phyloP scores from a whole-genome alignment of 2,888 invertebrate species.

The Desoria tigrina region DNA sequence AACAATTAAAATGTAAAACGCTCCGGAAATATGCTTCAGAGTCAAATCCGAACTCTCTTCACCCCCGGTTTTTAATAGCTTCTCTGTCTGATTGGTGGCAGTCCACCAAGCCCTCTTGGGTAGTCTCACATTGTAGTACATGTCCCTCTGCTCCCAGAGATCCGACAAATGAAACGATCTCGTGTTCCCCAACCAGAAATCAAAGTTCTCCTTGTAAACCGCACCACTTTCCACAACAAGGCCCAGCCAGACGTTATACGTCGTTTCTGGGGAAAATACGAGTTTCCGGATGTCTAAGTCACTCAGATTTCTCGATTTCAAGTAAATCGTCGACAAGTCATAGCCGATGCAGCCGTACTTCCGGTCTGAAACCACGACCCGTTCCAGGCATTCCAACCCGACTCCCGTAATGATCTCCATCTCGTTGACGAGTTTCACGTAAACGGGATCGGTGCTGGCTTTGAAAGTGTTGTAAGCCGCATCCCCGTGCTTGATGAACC shows the following conservation, averaged over 20 bases:
- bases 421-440: conserved; percentile 24
- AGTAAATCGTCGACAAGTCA: conserved; percentile 32
- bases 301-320: conserved; percentile 34
- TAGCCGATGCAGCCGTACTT: conserved; percentile 35
- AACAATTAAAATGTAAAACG: conserved; percentile 31
- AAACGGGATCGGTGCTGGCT: conserved; percentile 33
- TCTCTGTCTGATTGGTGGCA: conserved; percentile 36
- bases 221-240: conserved; percentile 26
- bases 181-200: conserved; percentile 20
- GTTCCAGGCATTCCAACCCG: conserved; percentile 33
- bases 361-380: conserved; percentile 20
- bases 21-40: conserved; percentile 32
- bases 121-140: conserved; percentile 33
- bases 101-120: conserved; percentile 39
- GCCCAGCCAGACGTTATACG: conserved; percentile 33
- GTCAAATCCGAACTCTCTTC: conserved; percentile 27
- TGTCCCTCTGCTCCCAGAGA: conserved; percentile 31
- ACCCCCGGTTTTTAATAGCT: conserved; percentile 14
- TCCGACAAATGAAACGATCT: conserved; percentile 22
- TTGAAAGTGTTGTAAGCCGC: conserved; percentile 29
- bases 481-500: conserved; percentile 42
- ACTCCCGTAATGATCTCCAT: conserved; percentile 35
- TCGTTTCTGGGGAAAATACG: conserved; percentile 28
- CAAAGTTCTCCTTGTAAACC: conserved; percentile 34
- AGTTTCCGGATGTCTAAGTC: conserved; percentile 27